A percentile compares a stretch with the other conserved stretches of the same genome.
Conservation (phyloP, 2,888 invertebrate genomes). For the Drosophila putrida region DNA sequence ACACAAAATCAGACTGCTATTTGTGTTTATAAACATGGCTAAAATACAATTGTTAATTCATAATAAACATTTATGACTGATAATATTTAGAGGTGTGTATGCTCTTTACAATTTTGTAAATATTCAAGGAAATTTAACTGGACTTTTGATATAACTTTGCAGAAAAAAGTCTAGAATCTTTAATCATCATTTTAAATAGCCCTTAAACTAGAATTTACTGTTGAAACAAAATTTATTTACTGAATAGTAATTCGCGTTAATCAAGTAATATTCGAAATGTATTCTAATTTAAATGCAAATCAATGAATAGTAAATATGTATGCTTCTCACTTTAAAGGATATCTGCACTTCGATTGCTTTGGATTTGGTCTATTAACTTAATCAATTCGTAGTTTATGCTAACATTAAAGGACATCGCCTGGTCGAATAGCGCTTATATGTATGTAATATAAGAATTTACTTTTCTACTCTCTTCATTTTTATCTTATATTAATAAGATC, state of each 20-base stretch:
- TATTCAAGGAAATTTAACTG: background rate
- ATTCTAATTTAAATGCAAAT: background rate
- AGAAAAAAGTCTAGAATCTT: background rate
- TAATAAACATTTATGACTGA: background rate
- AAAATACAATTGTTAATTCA: constrained; percentile 20
- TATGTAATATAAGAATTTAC: too few species aligned
- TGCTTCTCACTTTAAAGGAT: background rate
- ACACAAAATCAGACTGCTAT: constrained; percentile 34
- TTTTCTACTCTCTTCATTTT: too few species aligned
- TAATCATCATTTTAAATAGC: background rate
- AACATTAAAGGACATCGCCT: too few species aligned
- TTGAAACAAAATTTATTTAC: too few species aligned
- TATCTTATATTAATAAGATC: too few species aligned
- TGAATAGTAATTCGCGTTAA: too few species aligned
- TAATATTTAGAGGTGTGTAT: background rate
- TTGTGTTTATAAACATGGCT: constrained; percentile 28
- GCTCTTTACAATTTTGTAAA: background rate
- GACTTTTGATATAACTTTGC: background rate
- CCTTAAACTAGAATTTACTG: too few species aligned
- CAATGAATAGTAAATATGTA: background rate
- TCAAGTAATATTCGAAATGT: too few species aligned
- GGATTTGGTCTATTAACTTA: too few species aligned
- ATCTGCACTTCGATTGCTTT: background rate
- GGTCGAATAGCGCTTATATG: too few species aligned
- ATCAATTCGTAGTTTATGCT: too few species aligned